Evolutionary conservation across 2,113 vertebrate genomes (phyloP).

Genomic region (Drymodes brunneopygia): DNA sequence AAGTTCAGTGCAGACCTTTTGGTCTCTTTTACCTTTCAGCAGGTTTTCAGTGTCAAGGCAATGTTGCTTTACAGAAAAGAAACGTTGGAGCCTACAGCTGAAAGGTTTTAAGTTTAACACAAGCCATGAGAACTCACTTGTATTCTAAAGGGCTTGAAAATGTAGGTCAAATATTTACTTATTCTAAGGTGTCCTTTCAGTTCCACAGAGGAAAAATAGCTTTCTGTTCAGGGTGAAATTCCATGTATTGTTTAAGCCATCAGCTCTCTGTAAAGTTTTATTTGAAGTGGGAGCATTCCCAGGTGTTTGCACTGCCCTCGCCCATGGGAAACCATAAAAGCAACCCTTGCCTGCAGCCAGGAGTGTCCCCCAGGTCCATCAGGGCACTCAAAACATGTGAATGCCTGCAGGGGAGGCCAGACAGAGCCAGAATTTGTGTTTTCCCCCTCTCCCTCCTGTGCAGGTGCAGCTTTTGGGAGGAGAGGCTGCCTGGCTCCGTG

Average conservation of each 20-base stretch:
- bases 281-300: neutral
- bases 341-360: neutral
- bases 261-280: neutral
- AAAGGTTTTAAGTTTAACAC: neutral
- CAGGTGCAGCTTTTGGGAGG: neutral
- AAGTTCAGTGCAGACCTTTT: neutral
- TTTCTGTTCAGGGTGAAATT: neutral
- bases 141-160: neutral
- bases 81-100: neutral
- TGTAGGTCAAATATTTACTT: neutral
- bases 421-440: neutral
- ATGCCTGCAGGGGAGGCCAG: neutral
- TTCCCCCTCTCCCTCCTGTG: neutral
- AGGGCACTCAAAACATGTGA: rapidly evolving
- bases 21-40: neutral
- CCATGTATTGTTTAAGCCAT: neutral
- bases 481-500: neutral
- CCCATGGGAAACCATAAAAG: neutral
- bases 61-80: neutral
- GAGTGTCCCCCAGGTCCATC: no score
- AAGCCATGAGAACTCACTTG: neutral
- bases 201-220: neutral
- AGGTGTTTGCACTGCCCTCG: neutral
- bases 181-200: neutral
- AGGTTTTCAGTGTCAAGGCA: neutral